A percentile compares a stretch with the other conserved stretches of the same genome.
Conservation (phyloP, 2,888 invertebrate genomes). For the Rambutsinella grinnellia region DNA sequence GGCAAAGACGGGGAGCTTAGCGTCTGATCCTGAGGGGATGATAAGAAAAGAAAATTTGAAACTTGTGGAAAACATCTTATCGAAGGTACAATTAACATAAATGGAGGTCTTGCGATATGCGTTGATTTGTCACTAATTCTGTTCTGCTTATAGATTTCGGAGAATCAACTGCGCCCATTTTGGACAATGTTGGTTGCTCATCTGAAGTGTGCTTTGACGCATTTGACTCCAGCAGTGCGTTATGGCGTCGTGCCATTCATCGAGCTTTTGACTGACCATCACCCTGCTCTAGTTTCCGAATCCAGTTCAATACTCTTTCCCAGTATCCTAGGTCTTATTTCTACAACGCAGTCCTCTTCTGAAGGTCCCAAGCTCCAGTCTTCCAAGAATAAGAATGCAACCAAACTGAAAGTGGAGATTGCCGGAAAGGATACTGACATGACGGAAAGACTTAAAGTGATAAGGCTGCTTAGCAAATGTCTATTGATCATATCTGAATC, state of each 20-base stretch:
- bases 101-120: not conserved
- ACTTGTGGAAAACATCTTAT: constrained; percentile 69
- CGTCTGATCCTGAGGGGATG: constrained; percentile 79
- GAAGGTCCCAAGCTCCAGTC: no score
- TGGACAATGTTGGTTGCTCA: constrained; percentile 84
- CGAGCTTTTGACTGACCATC: constrained; percentile 80
- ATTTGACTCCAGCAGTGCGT: constrained; percentile 84
- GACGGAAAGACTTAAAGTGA: constrained; percentile 56
- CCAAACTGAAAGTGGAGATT: constrained; percentile 80
- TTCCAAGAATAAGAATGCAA: constrained; percentile 85
- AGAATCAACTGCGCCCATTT: constrained; percentile 78
- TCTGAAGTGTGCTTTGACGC: constrained; percentile 90
- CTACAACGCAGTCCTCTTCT: constrained; percentile 77
- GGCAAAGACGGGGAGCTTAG: constrained; percentile 77
- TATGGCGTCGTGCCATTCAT: constrained; percentile 86
- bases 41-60: constrained; percentile 72
- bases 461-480: constrained; percentile 60
- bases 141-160: constrained; percentile 69
- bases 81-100: constrained; percentile 67
- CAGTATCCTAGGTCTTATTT: constrained; percentile 88
- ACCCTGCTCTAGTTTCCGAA: constrained; percentile 77
- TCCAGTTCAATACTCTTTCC: constrained; percentile 81
- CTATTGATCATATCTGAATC: constrained; percentile 31
- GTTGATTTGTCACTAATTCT: not conserved
- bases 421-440: constrained; percentile 70